A percentile compares a stretch with the other conserved stretches of the same genome.
Evolutionary conservation across 2,888 invertebrate species (phyloP).

Genomic region (Rhodophaea formosa): DNA sequence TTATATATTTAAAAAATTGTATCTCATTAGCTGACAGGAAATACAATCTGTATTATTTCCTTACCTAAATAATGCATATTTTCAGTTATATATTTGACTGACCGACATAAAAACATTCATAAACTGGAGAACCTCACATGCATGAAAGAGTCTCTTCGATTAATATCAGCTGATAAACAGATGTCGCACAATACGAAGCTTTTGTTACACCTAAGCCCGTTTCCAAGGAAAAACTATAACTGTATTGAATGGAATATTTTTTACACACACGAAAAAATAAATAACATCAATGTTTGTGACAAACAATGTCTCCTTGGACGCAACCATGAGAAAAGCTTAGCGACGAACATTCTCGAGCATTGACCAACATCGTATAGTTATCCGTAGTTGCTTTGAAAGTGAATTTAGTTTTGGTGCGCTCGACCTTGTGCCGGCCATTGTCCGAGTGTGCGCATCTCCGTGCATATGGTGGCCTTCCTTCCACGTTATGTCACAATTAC

Average conservation of each 20-base stretch:
- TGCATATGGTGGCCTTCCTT: constrained; percentile 14
- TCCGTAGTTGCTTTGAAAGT: constrained; percentile 50
- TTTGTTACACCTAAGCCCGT: neutral
- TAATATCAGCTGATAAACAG: too few relatives aligned
- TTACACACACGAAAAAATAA: too few relatives aligned
- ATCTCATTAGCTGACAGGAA: too few relatives aligned
- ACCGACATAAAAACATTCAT: too few relatives aligned
- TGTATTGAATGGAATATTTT: too few relatives aligned
- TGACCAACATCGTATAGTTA: constrained; percentile 44
- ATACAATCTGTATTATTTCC: too few relatives aligned
- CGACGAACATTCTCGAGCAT: constrained; percentile 39
- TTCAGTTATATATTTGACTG: too few relatives aligned
- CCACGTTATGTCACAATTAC: constrained; percentile 13
- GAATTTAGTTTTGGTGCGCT: constrained; percentile 44
- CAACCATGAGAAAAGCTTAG: constrained; percentile 2
- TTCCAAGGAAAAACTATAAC: too few relatives aligned
- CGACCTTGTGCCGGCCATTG: constrained; percentile 35
- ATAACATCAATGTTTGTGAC: neutral
- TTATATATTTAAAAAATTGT: too few relatives aligned
- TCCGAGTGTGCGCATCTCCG: constrained; percentile 26
- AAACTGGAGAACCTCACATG: too few relatives aligned
- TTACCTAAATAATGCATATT: too few relatives aligned
- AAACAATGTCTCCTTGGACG: neutral
- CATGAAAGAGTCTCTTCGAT: too few relatives aligned
- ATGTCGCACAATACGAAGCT: neutral